Percentiles rank a stretch among this genome's conserved stretches.
Evolutionary conservation across 2,113 vertebrate genomes (phyloP).

Genomic region (Pseudolaguvia tuberculata): DNA sequence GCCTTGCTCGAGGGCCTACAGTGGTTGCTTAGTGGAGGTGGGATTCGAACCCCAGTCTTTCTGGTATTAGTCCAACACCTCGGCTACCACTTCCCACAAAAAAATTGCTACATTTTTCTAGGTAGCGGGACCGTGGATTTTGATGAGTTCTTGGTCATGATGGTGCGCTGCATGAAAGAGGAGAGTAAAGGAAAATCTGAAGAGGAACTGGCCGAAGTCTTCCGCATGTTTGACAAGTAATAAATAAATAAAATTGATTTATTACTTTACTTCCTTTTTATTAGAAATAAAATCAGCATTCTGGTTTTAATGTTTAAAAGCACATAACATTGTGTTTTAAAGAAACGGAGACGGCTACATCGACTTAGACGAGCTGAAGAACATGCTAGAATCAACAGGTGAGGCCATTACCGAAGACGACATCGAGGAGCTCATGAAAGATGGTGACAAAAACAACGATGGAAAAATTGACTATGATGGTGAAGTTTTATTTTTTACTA

Average conservation of each 20-base stretch:
- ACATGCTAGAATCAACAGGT: slow-evolving; percentile 72
- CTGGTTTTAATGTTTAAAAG: neutral
- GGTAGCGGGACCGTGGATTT: slow-evolving; percentile 76
- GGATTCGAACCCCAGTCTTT: too few relatives aligned
- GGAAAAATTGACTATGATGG: slow-evolving; percentile 76
- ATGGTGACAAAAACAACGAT: slow-evolving; percentile 77
- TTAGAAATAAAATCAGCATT: too few relatives aligned
- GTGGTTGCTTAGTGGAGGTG: too few relatives aligned
- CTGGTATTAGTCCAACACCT: too few relatives aligned
- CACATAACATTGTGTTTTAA: neutral
- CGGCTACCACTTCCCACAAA: too few relatives aligned
- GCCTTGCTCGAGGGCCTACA: too few relatives aligned
- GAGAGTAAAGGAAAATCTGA: slow-evolving; percentile 79
- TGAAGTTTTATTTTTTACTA: too few relatives aligned
- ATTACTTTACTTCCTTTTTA: too few relatives aligned
- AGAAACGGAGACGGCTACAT: slow-evolving; percentile 76
- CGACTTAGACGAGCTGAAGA: slow-evolving; percentile 71
- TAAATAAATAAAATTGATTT: too few relatives aligned
- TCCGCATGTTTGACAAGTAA: slow-evolving; percentile 79
- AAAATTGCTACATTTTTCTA: too few relatives aligned
- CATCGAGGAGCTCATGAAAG: slow-evolving; percentile 75
- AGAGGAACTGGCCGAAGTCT: slow-evolving; percentile 73
- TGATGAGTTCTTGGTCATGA: slow-evolving; percentile 78
- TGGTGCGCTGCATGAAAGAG: slow-evolving; percentile 78
- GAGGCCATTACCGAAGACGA: slow-evolving; percentile 73